Base-by-base conservation (phyloP, 1,140 invertebrate species). In the Neodiprion fabricii region DNA sequence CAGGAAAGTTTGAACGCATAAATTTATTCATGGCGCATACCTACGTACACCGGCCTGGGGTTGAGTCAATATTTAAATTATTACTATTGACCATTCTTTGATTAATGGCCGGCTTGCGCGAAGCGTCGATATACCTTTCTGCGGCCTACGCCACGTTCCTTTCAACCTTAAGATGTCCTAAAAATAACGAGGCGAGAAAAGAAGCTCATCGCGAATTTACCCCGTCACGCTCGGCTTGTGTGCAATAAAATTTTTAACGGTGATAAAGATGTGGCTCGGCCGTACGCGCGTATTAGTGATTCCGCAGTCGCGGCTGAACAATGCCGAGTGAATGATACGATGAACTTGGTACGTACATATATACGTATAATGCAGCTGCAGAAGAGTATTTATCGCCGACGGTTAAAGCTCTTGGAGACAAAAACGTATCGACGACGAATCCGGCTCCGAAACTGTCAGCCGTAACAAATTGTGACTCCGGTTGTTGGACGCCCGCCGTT, bases 401-500 rank as follows among this genome's bases (percentile, higher is more conserved):
- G 28, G 53, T 61, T 17, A 12, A 17, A 17, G 11, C n/a, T 48
- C 71, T 50, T 49, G 14, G 71, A 65, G n/a, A 77, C 81, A 81
- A 83, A 83, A 82, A 76, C 76, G 50, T 61, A 77, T 77, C 70
- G 66, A 74, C 75, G 72, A 76, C 74, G 70, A 48, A 76, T 68
- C 21, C 75, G 75, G 71, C 72, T 75, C 75, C 78, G 73, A 78
- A 80, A 75, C 83, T 86, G 85, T 86, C 85, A 85, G 75, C 82
- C 79, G 78, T 87, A 87, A 87, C 86, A 87, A 87, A 87, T 87
- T 87, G 86, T 85, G 80, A 83, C 80, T 84, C 76, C 80, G 77
- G 80, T 85, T 84, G 84, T 80, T 61, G 81, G 80, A 80, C 81
- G 77, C 82, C 76, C 78, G 77, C 80, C 79, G 80, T 77, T 79